Evolutionary conservation across 1,140 invertebrate species (phyloP), one percentile per base, ranked within the genome.

Genomic region (Pogonognathellus flavescens): DNA sequence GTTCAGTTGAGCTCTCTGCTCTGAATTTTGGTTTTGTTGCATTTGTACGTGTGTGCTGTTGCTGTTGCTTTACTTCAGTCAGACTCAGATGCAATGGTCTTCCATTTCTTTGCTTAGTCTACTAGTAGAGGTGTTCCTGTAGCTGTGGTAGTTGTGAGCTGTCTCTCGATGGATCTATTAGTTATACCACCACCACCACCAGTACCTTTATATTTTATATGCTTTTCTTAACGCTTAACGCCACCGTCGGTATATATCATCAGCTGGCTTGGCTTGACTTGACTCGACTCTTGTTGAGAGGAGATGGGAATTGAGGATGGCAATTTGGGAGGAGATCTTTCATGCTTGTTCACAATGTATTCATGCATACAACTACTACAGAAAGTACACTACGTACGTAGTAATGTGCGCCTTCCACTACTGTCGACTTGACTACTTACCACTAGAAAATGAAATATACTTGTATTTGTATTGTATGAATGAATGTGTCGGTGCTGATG

Each of bases 161-260:
- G 62, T 41, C 62, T 76, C 70, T 76, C 70, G 70, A 76, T 76
- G 70, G 70, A 50, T 76, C 70, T 76, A 76, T 76, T 76, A 76
- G 70, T 76, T 66, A 66, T 41, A 41, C 31, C 31, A 41, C 31
- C 31, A 41, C 31, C 31, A 41, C 31, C 31, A 41, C 31, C 31
- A 6, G 6, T 6, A 1, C 6, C 31, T 6, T 41, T 41, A 41
- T 41, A 41, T 41, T 41, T 41, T 41, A 41, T 41, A 41, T 41
- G 31, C 31, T 41, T 1, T 41, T 41, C 31, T 41, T 41, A 41
- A 41, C 31, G 31, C 31, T 41, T 41, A 41, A 41, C 31, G 31
- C 31, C 31, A 41, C 62, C 25, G 22, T 76, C 31, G 14, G 41
- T 76, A 41, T 76, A 76, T 76, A 49, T 76, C 70, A 76, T 76